Percentiles rank a stretch among this genome's conserved stretches.
Conservation (phyloP, 1,140 invertebrate genomes). For the Drosophila pachea region DNA sequence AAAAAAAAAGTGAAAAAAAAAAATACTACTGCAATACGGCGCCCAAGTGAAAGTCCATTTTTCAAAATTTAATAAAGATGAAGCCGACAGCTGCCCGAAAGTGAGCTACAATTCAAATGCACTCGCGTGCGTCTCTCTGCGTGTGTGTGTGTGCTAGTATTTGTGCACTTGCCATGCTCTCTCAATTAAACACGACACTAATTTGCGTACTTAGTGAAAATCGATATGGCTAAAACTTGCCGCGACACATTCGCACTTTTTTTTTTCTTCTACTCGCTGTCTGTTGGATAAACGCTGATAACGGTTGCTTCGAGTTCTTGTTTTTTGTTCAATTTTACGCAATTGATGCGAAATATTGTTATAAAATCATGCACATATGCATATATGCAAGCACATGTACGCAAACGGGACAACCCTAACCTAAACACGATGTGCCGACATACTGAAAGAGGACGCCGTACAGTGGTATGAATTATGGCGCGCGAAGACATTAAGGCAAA, state of each 20-base stretch:
- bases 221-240: conserved; percentile 55
- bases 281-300: neutral
- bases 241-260: conserved; percentile 11
- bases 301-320: neutral
- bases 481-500: neutral
- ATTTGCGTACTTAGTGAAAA: conserved; percentile 63
- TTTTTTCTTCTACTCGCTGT: neutral
- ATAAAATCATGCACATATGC: conserved; percentile 20
- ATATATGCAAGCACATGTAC: conserved; percentile 10
- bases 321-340: neutral
- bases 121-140: conserved; percentile 1
- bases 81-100: conserved; percentile 17
- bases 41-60: conserved; percentile 40
- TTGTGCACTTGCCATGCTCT: conserved; percentile 23
- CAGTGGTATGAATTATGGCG: conserved; percentile 5
- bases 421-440: conserved; percentile 62
- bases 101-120: conserved; percentile 6
- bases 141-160: conserved; percentile 10
- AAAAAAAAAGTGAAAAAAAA: conserved; percentile 31
- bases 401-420: conserved; percentile 59
- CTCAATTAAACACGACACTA: conserved; percentile 55
- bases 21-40: conserved; percentile 3
- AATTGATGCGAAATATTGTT: conserved; percentile 24
- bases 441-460: conserved; percentile 36
- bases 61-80: conserved; percentile 31